phyloP scores from a whole-genome alignment of 1,140 invertebrate genomes.

The Agraylea sexmaculata region DNA sequence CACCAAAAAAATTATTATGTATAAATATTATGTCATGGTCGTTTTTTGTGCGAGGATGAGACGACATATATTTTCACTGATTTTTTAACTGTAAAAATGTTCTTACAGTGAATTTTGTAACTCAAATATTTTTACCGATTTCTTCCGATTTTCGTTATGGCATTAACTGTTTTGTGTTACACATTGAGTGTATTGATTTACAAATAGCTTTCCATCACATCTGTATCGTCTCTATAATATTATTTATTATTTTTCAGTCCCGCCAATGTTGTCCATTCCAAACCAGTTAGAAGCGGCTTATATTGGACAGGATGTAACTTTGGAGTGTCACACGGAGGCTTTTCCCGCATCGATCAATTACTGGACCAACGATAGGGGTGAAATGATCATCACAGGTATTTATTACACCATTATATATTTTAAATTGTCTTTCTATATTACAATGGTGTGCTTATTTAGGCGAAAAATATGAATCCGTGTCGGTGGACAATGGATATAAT shows the following conservation, averaged over 20 bases:
- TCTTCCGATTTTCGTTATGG: too few relatives aligned
- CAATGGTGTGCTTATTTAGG: conserved; percentile 36
- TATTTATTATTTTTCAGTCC: conserved; percentile 60
- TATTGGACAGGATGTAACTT: conserved; percentile 64
- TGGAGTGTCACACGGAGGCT: conserved; percentile 80
- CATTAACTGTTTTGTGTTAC: too few relatives aligned
- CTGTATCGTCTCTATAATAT: conserved; percentile 2
- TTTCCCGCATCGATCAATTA: conserved; percentile 82
- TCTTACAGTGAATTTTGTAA: too few relatives aligned
- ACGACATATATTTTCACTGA: too few relatives aligned
- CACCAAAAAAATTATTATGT: too few relatives aligned
- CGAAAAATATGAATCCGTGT: conserved; percentile 72
- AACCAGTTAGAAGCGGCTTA: conserved; percentile 76
- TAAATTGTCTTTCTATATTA: not conserved
- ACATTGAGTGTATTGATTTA: too few relatives aligned
- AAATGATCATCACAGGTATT: conserved; percentile 81
- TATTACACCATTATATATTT: conserved; percentile 17
- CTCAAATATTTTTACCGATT: too few relatives aligned
- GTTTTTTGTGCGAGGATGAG: too few relatives aligned
- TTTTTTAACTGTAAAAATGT: too few relatives aligned
- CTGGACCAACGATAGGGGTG: conserved; percentile 72
- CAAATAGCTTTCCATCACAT: too few relatives aligned
- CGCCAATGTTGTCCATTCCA: conserved; percentile 77
- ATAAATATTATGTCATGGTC: too few relatives aligned
- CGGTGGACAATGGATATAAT: conserved; percentile 69